Evolutionary conservation across 2,113 vertebrate species (phyloP), one percentile per base, ranked within the genome.

Genomic region (Pampusana beccarii): DNA sequence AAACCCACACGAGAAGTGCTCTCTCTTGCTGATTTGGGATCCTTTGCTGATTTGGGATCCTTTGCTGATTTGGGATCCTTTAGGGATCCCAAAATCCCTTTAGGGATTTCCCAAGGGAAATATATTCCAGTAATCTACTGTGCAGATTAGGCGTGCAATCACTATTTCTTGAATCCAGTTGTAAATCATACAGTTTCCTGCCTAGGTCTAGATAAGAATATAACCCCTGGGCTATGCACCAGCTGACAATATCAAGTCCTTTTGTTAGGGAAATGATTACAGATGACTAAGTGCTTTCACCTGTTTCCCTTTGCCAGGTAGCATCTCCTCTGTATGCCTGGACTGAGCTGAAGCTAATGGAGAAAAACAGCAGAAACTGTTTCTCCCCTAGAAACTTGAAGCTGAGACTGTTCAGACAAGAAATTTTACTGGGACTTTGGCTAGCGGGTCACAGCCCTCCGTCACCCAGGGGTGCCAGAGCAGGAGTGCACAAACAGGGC

Each of bases 111-210:
- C 51, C 3, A 11, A 80, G 74, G 77, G 50, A 80, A 92, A 51
- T 67, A 36, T 0, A 72, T 78, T 34, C 67, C n/a, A 65, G 80
- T 71, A 81, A 61, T 42, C 90, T 72, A n/a, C 48, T 44, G 28
- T 20, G 33, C 53, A 78, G 72, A 74, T 90, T 78, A 90, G 86
- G 80, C 54, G 57, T 48, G n/a, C 54, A n/a, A 60, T 79, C 34
- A 0, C 61, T 56, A 20, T 89, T 96, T 65, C 83, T 91, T 89
- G 81, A 69, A 70, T 46, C 73, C 83, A 86, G 73, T 20, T 94
- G 91, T 91, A 97, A 96, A 95, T 89, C 88, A 86, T 48, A 73
- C 1, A 2, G 79, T 80, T 95, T 94, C 75, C 88, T 94, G 92
- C 80, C 72, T 71, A 36, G 80, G 23, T 57, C 65, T 79, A 87